Conservation (phyloP, 2,888 invertebrate genomes). For the Mayetiola destructor region DNA sequence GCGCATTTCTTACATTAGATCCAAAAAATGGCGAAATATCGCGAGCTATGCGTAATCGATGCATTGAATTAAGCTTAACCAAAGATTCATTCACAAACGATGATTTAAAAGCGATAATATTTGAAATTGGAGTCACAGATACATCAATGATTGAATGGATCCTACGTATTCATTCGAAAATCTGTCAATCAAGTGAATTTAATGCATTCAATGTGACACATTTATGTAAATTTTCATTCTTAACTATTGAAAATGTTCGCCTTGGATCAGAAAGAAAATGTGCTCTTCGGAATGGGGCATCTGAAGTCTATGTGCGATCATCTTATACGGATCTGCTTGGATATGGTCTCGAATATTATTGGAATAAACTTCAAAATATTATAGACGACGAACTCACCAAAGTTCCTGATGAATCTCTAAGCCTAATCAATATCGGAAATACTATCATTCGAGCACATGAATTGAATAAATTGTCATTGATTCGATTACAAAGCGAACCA, state of each 20-base stretch:
- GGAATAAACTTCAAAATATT: slow-evolving; percentile 29
- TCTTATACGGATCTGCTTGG: slow-evolving; percentile 31
- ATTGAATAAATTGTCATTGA: slow-evolving; percentile 24
- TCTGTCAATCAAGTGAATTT: slow-evolving; percentile 29
- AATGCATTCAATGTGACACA: slow-evolving; percentile 30
- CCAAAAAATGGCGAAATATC: slow-evolving; percentile 93
- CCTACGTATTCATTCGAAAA: slow-evolving; percentile 35
- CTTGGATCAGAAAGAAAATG: slow-evolving; percentile 28
- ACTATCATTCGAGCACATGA: slow-evolving; percentile 26
- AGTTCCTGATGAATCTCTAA: slow-evolving; percentile 22
- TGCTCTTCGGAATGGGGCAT: slow-evolving; percentile 30
- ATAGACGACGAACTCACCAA: slow-evolving; percentile 23
- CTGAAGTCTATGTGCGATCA: slow-evolving; percentile 34
- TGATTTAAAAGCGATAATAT: slow-evolving; percentile 41
- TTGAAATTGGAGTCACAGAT: slow-evolving; percentile 36
- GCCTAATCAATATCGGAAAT: slow-evolving; percentile 23
- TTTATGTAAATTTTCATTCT: slow-evolving; percentile 29
- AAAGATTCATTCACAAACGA: slow-evolving; percentile 33
- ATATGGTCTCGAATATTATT: slow-evolving; percentile 30
- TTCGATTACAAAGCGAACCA: slow-evolving; percentile 28
- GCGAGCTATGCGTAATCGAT: slow-evolving; percentile 95
- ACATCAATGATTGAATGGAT: slow-evolving; percentile 35
- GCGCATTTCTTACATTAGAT: slow-evolving; percentile 89
- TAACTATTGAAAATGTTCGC: slow-evolving; percentile 28
- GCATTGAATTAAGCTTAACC: slow-evolving; percentile 61